Evolutionary conservation across 2,888 invertebrate species (phyloP).

Genomic region (Eupithecia tripunctaria): DNA sequence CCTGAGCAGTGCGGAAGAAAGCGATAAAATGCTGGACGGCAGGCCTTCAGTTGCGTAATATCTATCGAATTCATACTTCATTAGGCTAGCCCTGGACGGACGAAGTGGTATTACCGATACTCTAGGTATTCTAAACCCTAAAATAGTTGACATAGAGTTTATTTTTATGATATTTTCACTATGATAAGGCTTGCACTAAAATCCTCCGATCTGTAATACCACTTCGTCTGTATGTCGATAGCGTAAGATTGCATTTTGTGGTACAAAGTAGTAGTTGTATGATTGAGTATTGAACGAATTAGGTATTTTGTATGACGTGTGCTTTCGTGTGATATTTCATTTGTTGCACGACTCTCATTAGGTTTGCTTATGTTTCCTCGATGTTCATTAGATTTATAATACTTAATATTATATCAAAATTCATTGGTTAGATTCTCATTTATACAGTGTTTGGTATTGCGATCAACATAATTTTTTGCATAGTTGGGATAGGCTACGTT

Average conservation of each 20-base stretch:
- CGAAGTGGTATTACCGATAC: constrained; percentile 57
- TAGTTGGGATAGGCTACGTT: too few relatives aligned
- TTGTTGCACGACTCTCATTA: constrained; percentile 48
- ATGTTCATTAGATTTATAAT: constrained; percentile 17
- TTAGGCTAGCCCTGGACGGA: constrained; percentile 62
- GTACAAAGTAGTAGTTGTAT: constrained; percentile 71
- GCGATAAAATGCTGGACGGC: constrained; percentile 90
- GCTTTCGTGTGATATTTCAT: constrained; percentile 62
- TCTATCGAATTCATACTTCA: constrained; percentile 47
- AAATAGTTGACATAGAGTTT: constrained; percentile 65
- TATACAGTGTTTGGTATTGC: not conserved
- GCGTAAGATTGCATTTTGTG: constrained; percentile 70
- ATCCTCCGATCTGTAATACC: constrained; percentile 51
- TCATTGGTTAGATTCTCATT: constrained; percentile 30
- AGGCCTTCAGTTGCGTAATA: constrained; percentile 88
- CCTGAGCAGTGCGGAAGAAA: constrained; percentile 88
- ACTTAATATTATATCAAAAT: constrained; percentile 5
- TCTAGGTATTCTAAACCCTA: constrained; percentile 48
- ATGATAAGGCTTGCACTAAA: constrained; percentile 44
- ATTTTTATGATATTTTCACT: constrained; percentile 63
- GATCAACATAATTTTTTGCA: too few relatives aligned
- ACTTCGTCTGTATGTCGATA: constrained; percentile 63
- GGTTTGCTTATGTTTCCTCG: constrained; percentile 31
- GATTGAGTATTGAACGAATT: constrained; percentile 50
- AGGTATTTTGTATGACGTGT: constrained; percentile 50